phyloP scores from a whole-genome alignment of 2,797 vertebrate species.

The Rhabdomys pumilio region DNA sequence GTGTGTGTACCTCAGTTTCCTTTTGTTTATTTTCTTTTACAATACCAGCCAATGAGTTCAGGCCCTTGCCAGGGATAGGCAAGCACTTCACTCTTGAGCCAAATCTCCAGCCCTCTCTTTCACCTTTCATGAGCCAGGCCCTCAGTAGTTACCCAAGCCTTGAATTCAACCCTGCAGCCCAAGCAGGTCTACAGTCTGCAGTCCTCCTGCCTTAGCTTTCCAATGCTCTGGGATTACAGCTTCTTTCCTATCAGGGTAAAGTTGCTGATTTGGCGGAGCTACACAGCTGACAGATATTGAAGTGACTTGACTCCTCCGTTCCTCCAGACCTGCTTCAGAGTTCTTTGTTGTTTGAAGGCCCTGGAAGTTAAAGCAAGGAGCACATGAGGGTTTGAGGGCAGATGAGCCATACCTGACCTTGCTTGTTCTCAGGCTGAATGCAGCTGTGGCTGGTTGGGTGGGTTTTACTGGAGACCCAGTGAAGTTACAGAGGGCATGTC shows the following conservation, averaged over 20 bases:
- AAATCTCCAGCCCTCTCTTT: not conserved
- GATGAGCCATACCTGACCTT: not conserved
- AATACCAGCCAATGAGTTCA: not conserved
- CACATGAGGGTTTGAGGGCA: not conserved
- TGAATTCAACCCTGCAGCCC: no score
- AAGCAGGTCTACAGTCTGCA: not conserved
- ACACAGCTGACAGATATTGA: not conserved
- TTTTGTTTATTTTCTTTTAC: not conserved
- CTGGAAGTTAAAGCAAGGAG: not conserved
- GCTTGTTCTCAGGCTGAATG: fast-evolving
- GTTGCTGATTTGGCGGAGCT: not conserved
- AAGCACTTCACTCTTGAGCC: no score
- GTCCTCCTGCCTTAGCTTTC: not conserved
- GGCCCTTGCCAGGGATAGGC: not conserved
- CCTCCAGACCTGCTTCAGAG: not conserved
- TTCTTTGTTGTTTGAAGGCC: no score
- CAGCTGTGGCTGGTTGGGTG: not conserved
- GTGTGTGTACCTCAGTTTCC: not conserved
- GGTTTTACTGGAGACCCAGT: not conserved
- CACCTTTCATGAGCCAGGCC: not conserved
- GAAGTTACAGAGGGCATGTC: no score
- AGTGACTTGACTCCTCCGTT: no score
- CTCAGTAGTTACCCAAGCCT: not conserved
- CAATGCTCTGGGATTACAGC: not conserved
- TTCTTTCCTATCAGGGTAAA: not conserved